A percentile compares a stretch with the other conserved stretches of the same genome.
These are phyloP conservation scores for Sebastes matsubarae DNA, from an alignment of 2,797 vertebrate species.

Conservation along the genomic window DNA sequence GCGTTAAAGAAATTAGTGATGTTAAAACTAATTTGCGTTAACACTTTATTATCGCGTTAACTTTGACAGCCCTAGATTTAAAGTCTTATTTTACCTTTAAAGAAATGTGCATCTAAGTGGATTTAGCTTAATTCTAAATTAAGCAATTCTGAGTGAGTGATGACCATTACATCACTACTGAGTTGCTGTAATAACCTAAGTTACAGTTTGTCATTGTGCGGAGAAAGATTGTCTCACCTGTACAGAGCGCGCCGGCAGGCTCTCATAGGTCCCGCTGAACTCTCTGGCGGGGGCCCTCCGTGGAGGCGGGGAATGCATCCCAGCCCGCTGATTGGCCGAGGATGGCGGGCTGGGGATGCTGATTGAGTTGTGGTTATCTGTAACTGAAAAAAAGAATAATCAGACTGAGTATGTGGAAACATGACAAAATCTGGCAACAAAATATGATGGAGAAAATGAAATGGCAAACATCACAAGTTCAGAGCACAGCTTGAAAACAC, in stretches of 20 bases:
- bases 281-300: conserved; percentile 83
- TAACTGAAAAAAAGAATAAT: conserved; percentile 29
- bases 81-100: neutral
- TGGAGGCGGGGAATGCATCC: conserved; percentile 94
- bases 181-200: too few species aligned
- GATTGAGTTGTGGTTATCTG: conserved; percentile 79
- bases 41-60: too few species aligned
- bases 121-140: neutral
- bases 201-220: too few species aligned
- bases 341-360: conserved; percentile 74
- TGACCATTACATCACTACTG: too few species aligned
- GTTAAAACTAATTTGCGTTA: too few species aligned
- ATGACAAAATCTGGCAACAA: neutral
- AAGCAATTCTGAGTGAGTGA: neutral
- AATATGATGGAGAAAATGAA: neutral
- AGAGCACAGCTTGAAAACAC: neutral
- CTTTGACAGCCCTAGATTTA: too few species aligned
- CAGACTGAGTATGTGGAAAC: neutral
- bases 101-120: neutral
- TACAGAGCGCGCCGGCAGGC: conserved; percentile 89
- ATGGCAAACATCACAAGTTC: neutral
- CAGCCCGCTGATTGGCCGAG: conserved; percentile 82
- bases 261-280: conserved; percentile 90
- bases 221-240: conserved; percentile 75
- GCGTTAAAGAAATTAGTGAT: too few species aligned